Evolutionary conservation across 2,113 vertebrate species (phyloP), one percentile per base, ranked within the genome.

Genomic region (Pelodiscus sinensis): DNA sequence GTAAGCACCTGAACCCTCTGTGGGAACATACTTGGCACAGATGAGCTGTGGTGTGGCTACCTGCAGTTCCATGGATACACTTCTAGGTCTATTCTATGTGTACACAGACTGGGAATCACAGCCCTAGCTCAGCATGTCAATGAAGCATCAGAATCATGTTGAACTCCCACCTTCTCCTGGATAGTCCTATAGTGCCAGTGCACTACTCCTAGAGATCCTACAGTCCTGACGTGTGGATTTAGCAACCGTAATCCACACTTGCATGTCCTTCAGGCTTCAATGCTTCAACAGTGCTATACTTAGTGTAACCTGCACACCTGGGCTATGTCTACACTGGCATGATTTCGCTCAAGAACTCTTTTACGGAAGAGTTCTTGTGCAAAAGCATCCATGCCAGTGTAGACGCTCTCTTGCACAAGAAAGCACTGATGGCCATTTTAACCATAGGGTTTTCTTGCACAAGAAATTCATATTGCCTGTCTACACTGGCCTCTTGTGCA

Each of bases 251-350:
- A 50, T 1, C 35, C 10, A 3, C 0, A 2, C 38, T 4, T 0
- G 0, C 14, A 31, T 10, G 27, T 15, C 2, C 62, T 84, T 54
- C 55, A 29, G 35, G 29, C 19, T 8, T 77, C 60, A 54, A n/a
- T 14, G 21, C 2, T 0, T 0, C 4, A 57, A 79, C 0, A 21
- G n/a, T 35, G 2, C 2, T 3, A 2, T 1, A 18, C 21, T 18
- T 35, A 87, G 86, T 77, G 4, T 44, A 44, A 44, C 44, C 44
- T 44, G 7, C 44, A 44, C 44, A 44, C 44, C 44, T n/a, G n/a
- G n/a, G n/a, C n/a, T n/a, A n/a, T n/a, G n/a, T n/a, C n/a, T n/a
- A n/a, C n/a, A n/a, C n/a, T n/a, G n/a, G n/a, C n/a, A n/a, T n/a
- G n/a, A n/a, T n/a, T n/a, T n/a, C n/a, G n/a, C n/a, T n/a, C n/a